Conservation (phyloP, 2,797 vertebrate species). For the Acanthopagrus latus region DNA sequence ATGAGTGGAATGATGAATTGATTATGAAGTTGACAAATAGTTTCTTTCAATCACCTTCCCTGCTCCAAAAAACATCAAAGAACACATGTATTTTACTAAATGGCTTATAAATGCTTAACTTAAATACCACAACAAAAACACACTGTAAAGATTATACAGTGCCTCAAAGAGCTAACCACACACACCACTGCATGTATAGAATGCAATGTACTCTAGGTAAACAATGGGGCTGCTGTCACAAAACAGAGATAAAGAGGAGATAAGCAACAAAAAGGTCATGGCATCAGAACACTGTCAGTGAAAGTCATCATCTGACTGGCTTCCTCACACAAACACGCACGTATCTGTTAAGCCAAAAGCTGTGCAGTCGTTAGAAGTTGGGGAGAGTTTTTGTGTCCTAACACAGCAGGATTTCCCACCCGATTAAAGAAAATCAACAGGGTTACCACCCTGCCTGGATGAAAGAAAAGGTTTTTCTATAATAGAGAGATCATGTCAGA, state of each 20-base stretch:
- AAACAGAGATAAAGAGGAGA: constrained; percentile 29
- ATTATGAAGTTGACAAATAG: too few relatives aligned
- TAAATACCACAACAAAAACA: constrained; percentile 18
- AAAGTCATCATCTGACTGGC: not conserved
- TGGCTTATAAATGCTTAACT: constrained; percentile 1
- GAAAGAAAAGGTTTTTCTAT: constrained; percentile 1
- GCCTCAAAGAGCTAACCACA: not conserved
- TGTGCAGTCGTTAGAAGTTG: not conserved
- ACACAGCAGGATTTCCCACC: constrained; percentile 11
- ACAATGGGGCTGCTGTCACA: not conserved
- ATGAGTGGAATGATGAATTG: too few relatives aligned
- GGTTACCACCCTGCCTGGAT: constrained; percentile 2
- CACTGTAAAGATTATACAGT: not conserved
- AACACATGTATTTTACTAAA: constrained; percentile 6
- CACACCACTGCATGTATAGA: not conserved
- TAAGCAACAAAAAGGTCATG: constrained; percentile 15
- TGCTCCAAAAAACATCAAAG: not conserved
- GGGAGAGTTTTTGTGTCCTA: constrained; percentile 2
- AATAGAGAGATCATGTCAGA: constrained; percentile 20
- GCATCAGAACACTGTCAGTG: not conserved
- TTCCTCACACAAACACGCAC: not conserved
- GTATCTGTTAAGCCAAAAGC: constrained; percentile 13
- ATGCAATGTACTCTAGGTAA: constrained; percentile 2
- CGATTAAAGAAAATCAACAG: constrained; percentile 6
- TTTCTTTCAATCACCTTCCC: not conserved